Percentiles rank a stretch among this genome's conserved stretches.
These are phyloP conservation scores for Zalophus californianus DNA, from an alignment of 2,797 vertebrate species.

Conservation along the genomic window DNA sequence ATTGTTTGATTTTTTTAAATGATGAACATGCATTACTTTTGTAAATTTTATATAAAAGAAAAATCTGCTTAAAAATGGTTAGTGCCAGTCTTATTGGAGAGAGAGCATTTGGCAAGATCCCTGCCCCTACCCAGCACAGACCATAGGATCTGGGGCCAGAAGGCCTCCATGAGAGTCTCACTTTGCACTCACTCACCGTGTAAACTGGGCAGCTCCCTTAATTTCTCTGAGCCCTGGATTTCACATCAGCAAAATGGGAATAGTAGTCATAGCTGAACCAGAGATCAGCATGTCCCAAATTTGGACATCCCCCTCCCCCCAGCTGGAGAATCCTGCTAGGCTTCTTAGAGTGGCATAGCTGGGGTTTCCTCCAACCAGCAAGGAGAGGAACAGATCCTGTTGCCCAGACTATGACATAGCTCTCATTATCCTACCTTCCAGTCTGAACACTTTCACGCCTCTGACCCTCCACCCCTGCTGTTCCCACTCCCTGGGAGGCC, in stretches of 20 bases:
- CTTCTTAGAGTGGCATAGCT: background rate
- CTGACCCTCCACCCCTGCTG: background rate
- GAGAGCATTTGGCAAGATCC: background rate
- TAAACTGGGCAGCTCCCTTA: background rate
- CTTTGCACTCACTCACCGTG: background rate
- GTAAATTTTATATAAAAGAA: background rate
- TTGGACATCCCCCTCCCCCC: background rate
- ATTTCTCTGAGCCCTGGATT: background rate
- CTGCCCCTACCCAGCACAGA: background rate
- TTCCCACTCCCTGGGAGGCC: background rate
- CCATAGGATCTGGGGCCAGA: background rate
- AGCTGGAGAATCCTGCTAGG: background rate
- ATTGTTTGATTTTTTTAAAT: slow-evolving; percentile 60
- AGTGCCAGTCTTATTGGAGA: background rate
- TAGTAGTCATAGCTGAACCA: background rate
- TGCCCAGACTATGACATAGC: background rate
- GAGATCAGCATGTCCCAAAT: background rate
- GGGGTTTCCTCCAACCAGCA: background rate
- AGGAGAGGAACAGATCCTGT: background rate
- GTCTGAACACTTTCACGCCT: background rate
- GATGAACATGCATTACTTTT: background rate
- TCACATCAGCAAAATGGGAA: background rate
- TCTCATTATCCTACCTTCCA: background rate
- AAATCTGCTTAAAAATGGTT: background rate
- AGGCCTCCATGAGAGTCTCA: background rate